Evolutionary conservation across 2,888 invertebrate species (phyloP).

Genomic region (Melanostoma mellinum): DNA sequence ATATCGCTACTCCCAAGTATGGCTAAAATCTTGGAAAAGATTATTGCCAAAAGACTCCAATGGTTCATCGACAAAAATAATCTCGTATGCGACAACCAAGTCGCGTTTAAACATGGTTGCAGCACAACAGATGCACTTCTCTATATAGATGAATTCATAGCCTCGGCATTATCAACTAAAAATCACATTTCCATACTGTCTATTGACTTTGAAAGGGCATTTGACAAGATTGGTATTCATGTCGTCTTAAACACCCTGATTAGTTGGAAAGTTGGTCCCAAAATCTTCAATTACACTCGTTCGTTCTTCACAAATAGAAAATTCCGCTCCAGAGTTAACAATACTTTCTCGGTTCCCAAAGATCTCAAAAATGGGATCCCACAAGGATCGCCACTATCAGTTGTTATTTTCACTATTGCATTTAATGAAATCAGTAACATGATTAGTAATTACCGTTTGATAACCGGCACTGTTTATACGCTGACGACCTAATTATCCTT

Average conservation of each 20-base stretch:
- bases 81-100: not conserved
- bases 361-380: not conserved
- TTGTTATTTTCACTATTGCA: not conserved
- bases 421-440: not conserved
- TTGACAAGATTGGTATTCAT: slow-evolving; percentile 16
- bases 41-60: slow-evolving; percentile 1
- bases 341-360: not conserved
- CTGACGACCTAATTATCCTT: not conserved
- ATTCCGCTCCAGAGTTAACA: not conserved
- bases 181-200: slow-evolving; percentile 6
- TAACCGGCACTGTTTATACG: not conserved
- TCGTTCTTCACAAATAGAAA: not conserved
- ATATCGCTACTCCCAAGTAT: not conserved
- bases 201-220: slow-evolving; percentile 9
- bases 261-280: not conserved
- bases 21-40: not conserved
- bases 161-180: not conserved
- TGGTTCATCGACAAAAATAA: slow-evolving; percentile 3
- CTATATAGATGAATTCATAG: not conserved
- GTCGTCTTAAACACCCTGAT: slow-evolving; percentile 2
- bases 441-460: too few relatives aligned
- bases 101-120: slow-evolving; percentile 3
- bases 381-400: slow-evolving; percentile 4
- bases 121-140: not conserved
- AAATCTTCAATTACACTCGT: not conserved